Base-by-base conservation (phyloP, 2,797 vertebrate genomes). In the Lophotriccus pileatus region DNA sequence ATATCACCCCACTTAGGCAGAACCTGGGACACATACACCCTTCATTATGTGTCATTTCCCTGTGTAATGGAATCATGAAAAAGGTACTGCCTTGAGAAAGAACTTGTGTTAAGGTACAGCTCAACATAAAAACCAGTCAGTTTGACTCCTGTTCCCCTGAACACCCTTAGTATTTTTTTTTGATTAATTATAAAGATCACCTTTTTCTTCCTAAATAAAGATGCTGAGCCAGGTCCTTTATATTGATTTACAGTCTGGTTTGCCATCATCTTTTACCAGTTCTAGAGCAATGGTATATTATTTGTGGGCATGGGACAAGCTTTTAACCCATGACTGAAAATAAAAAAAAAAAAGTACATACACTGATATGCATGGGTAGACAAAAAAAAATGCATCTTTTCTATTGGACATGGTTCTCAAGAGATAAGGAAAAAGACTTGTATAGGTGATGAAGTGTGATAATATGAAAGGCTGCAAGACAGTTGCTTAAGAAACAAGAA, bases 401-500 rank as follows among this genome's bases (percentile, higher is more conserved):
- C 53, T 78, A 21, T 84, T 87, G 79, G 79, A 90, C 81, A 92
- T 30, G 41, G 68, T 50, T 81, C 83, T 93, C 84, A 69, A 81
- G 87, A 93, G 82, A 90, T 92, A 92, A 95, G 60, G 52, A 79
- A 89, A 94, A 83, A 87, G 74, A 94, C 74, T 73, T 66, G 56
- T 68, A 70, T 87, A 95, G 83, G 89, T 96, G 97, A 98, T 97
- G 97, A 97, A 98, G 94, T 97, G 95, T 89, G 92, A 97, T 81
- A 96, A 97, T 88, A 96, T 87, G 95, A 98, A 97, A 97, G 97
- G 96, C 96, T 69, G 89, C 60, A 83, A 96, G 98, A 97, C 97
- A 98, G 98, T 98, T 98, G 98, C 98, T 98, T 97, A 98, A 98
- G 98, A 98, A 98, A 98, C 97, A 77, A 94, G 90, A 94, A 98